phyloP scores from a whole-genome alignment of 2,797 vertebrate species.

The Neosilurus hyrtlii region DNA sequence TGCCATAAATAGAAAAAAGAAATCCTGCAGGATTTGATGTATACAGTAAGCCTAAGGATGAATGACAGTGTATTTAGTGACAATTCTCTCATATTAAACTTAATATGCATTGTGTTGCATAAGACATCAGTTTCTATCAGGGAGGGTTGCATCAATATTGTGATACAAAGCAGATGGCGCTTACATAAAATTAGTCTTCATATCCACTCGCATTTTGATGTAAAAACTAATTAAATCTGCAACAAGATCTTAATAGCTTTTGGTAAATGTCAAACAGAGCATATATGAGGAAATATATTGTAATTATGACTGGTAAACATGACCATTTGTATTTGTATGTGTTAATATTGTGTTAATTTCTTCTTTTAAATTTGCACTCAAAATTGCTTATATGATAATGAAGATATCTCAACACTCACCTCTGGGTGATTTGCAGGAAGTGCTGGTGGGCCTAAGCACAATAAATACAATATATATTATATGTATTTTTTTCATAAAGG shows the following conservation, averaged over 20 bases:
- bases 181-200: background rate
- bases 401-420: constrained; percentile 36
- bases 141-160: constrained; percentile 13
- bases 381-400: background rate
- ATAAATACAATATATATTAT: constrained; percentile 21
- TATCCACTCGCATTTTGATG: background rate
- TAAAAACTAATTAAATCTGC: background rate
- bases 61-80: background rate
- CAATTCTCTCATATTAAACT: background rate
- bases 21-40: background rate
- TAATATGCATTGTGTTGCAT: background rate
- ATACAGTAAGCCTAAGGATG: background rate
- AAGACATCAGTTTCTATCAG: background rate
- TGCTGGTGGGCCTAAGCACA: constrained; percentile 46
- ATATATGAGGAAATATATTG: background rate
- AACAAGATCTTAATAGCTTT: constrained; percentile 4
- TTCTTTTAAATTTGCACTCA: background rate
- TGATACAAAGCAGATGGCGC: constrained; percentile 1
- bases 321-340: background rate
- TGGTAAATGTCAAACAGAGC: background rate
- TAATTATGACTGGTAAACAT: background rate
- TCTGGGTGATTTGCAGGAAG: constrained; percentile 52
- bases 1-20: background rate
- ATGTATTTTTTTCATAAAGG: background rate
- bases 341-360: background rate